phyloP scores from a whole-genome alignment of 2,888 invertebrate species.

The Altica lythri region DNA sequence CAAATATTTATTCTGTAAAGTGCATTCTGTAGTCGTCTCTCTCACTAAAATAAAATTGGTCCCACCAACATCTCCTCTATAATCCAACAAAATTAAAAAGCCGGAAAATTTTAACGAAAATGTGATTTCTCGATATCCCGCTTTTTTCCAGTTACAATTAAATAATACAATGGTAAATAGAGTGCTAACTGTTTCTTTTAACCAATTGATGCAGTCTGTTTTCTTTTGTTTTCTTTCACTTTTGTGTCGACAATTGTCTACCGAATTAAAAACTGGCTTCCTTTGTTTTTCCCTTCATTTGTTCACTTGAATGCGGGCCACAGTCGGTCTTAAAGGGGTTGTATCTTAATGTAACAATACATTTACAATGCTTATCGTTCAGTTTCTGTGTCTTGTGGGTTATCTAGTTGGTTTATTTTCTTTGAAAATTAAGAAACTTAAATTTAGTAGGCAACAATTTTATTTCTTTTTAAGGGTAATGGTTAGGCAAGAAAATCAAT shows the following conservation, averaged over 20 bases:
- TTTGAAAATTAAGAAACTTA: too few relatives aligned
- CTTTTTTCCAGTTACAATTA: background rate
- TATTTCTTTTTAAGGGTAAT: too few relatives aligned
- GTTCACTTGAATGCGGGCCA: constrained; percentile 35
- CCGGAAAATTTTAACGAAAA: constrained; percentile 7
- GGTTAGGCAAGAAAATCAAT: too few relatives aligned
- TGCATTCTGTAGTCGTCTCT: background rate
- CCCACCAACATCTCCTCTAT: background rate
- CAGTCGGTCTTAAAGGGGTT: constrained; percentile 12
- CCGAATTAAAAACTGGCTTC: constrained; percentile 39
- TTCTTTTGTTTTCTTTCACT: constrained; percentile 30
- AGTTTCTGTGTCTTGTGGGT: constrained; percentile 3
- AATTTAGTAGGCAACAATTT: too few relatives aligned
- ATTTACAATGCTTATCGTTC: constrained; percentile 13
- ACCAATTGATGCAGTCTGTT: constrained; percentile 41
- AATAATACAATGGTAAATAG: constrained; percentile 39
- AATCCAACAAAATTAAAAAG: constrained; percentile 9
- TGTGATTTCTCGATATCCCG: constrained; percentile 5
- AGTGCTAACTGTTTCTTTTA: constrained; percentile 42
- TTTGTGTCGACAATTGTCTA: constrained; percentile 32
- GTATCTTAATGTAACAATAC: constrained; percentile 4
- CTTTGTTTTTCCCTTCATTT: constrained; percentile 41
- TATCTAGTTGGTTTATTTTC: constrained; percentile 5
- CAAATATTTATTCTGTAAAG: background rate
- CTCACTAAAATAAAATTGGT: background rate